Conservation (phyloP, 2,797 vertebrate species). For the Helicolenus hilgendorfi region DNA sequence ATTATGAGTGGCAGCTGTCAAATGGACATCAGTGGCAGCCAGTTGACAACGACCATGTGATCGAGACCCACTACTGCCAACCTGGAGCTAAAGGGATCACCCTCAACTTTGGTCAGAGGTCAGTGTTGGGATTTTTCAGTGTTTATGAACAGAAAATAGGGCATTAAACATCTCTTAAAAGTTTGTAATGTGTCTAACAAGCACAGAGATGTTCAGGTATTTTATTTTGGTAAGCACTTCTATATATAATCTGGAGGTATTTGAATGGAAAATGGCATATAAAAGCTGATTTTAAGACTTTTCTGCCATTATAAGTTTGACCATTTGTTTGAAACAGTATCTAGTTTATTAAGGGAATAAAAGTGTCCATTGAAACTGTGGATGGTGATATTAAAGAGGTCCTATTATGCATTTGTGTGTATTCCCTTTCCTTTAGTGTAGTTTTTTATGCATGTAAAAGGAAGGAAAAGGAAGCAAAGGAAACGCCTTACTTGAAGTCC, state of each 20-base stretch:
- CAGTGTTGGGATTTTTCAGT: not conserved
- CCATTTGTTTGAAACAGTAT: not conserved
- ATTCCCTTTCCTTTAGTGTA: too few relatives aligned
- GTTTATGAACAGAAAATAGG: not conserved
- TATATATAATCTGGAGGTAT: not conserved
- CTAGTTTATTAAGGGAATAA: not conserved
- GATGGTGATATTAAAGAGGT: not conserved
- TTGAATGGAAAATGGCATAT: not conserved
- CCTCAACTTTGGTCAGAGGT: conserved; percentile 69
- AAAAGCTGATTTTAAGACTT: not conserved
- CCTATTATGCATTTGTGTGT: too few relatives aligned
- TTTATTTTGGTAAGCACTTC: not conserved
- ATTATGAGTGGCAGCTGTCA: conserved; percentile 79
- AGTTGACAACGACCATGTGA: conserved; percentile 78
- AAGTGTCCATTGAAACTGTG: not conserved
- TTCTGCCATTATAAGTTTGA: not conserved
- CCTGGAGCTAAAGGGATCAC: conserved; percentile 81
- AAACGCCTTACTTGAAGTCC: too few relatives aligned
- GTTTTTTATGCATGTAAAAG: too few relatives aligned
- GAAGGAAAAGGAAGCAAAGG: too few relatives aligned
- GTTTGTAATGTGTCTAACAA: not conserved
- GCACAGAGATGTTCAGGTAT: not conserved
- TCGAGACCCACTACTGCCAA: conserved; percentile 86
- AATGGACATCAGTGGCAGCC: conserved; percentile 52
- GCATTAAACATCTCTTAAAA: not conserved